Evolutionary conservation across 1,140 invertebrate species (phyloP), one percentile per base, ranked within the genome.

Genomic region (Camponotus vicinus): DNA sequence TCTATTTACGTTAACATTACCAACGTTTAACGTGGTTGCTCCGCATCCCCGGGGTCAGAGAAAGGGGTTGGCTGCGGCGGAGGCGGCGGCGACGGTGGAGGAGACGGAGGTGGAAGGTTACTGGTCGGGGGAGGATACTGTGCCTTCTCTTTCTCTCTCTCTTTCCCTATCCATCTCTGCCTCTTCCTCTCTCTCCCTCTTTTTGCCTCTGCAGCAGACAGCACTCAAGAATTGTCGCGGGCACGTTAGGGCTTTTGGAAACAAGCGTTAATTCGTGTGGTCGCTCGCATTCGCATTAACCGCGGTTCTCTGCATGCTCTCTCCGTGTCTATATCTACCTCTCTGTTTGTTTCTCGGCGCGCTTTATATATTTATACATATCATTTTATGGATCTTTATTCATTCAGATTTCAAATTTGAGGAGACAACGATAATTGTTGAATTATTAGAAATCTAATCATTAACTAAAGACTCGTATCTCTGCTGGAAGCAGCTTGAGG

Each of bases 1-100:
- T 95, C 95, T 95, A 95, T 95, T 95, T 95, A 95, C 95, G 94
- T 95, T 95, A 95, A 95, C 94, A 95, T 95, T 95, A 95, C 93
- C 93, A 95, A 94, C 95, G 94, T 95, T 95, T 95, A 95, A 94
- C 94, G 94, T 94, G 93, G 92, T 94, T 94, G 94, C 93, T 94
- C 90, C 88, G 89, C 91, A 91, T 90, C 88, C 86, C 89, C 86
- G 88, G 89, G 89, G 92, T 92, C 90, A 92, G 90, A 92, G 92
- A 89, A 92, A 92, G 89, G 90, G 91, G 91, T 90, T 91, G 90
- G 86, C 75, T 89, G 70, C 63, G 73, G 75, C 57, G 90, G 89
- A 84, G 85, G 90, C 67, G 59, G 87, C 73, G 91, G 86, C 85
- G 84, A 78, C 34, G 59, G 69, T 75, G 90, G 89, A 88, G 70